Base-by-base conservation (phyloP, 2,888 invertebrate genomes). In the Spatulosminthurus flaviceps region DNA sequence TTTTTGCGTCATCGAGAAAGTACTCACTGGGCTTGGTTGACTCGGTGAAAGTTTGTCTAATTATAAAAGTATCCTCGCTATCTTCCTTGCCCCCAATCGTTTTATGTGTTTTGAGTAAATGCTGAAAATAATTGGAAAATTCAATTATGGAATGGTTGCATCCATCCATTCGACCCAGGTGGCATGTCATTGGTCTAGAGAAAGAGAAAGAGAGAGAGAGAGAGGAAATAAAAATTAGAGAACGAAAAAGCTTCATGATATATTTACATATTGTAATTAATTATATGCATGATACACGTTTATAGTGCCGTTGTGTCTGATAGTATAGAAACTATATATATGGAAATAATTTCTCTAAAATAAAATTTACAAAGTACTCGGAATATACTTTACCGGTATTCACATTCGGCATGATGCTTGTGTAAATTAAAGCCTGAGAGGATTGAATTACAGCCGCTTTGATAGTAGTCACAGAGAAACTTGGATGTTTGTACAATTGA, bases 1-100 rank as follows among this genome's bases (percentile, higher is more conserved):
- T 51, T 51, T 51, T 51, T 51, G 7, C 16, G 51, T 2, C 19
- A 51, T 5, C 5, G 51, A 51, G 5, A 51, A 1, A 5, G 9
- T 9, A 73, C 29, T 61, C 26, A 74, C 74, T 60, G 16, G 26
- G 19, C 61, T 74, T 74, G 34, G 64, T 74, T 16, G 74, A 74
- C 64, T 74, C 74, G 34, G 74, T 74, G 61, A 74, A 74, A 28
- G 74, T 74, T 61, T 74, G 74, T 29, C 74, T 26, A n/a, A 74
- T 43, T 5, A 34, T 21, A 51, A 74, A 61, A 34, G 74, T 29
- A 22, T 74, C 74, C 1, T 24, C 26, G 9, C 61, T 34, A 2
- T 74, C 74, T 21, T 74, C 61, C 28, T 34, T 74, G 9, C 61
- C 74, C 11, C 21, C 34, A 0, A 61, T 16, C 26, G 61, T 61